A percentile compares a stretch with the other conserved stretches of the same genome.
These are phyloP conservation scores for Centropyge bicolor DNA, from an alignment of 2,797 vertebrate genomes.

Conservation along the genomic window DNA sequence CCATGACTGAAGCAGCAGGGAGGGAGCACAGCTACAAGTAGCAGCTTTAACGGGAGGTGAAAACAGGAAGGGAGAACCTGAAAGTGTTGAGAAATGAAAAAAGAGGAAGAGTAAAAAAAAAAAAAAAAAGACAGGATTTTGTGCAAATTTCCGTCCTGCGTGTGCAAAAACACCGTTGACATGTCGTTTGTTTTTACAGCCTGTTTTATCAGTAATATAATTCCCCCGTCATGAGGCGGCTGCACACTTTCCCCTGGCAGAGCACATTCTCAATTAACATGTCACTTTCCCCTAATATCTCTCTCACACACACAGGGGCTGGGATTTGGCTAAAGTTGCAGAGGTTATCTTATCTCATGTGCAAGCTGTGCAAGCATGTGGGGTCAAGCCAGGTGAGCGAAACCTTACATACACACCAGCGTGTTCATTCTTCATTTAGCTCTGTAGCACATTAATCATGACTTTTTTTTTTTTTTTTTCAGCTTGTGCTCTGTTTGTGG, in stretches of 20 bases:
- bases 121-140: slow-evolving; percentile 17
- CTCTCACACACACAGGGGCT: slow-evolving; percentile 32
- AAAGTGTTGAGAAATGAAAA: slow-evolving; percentile 19
- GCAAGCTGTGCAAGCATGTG: slow-evolving; percentile 41
- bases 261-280: slow-evolving; percentile 66
- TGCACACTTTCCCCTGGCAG: slow-evolving; percentile 49
- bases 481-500: slow-evolving; percentile 43
- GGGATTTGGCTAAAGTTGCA: slow-evolving; percentile 23
- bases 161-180: slow-evolving; percentile 61
- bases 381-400: slow-evolving; percentile 54
- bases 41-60: slow-evolving; percentile 13
- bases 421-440: slow-evolving; percentile 20
- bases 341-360: slow-evolving; percentile 70
- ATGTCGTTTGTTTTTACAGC: slow-evolving; percentile 66
- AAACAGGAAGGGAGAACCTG: slow-evolving; percentile 34
- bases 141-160: slow-evolving; percentile 33
- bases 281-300: slow-evolving; percentile 59
- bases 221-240: slow-evolving; percentile 50
- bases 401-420: slow-evolving; percentile 24
- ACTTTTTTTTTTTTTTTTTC: background rate
- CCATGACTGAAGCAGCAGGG: slow-evolving; percentile 24
- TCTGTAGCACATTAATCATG: slow-evolving; percentile 10
- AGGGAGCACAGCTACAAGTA: background rate
- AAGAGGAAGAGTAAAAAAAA: slow-evolving; percentile 4
- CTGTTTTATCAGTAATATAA: slow-evolving; percentile 56